Evolutionary conservation across 2,888 invertebrate genomes (phyloP).

Genomic region (Hydrotaea cyrtoneurina): DNA sequence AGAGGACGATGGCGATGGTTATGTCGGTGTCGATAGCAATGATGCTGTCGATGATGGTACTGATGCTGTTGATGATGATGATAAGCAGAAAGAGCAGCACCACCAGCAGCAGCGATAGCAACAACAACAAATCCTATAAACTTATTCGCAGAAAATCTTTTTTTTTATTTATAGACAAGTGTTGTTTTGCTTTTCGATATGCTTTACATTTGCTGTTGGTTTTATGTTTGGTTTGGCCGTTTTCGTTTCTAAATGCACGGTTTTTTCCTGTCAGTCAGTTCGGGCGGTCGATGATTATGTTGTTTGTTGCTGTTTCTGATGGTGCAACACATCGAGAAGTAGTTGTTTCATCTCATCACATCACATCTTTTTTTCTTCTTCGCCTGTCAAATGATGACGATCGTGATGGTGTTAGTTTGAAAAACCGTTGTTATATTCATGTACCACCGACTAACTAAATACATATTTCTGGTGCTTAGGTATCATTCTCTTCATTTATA

Average conservation of each 20-base stretch:
- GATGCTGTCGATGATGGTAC: neutral
- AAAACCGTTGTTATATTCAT: too few species aligned
- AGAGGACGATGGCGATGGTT: neutral
- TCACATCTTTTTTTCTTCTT: neutral
- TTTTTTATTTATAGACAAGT: constrained; percentile 13
- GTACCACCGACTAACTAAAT: too few species aligned
- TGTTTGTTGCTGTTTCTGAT: neutral
- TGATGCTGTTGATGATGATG: neutral
- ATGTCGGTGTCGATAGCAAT: neutral
- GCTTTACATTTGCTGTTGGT: neutral
- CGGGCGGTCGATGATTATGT: neutral
- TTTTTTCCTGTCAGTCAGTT: neutral
- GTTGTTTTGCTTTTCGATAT: constrained; percentile 12
- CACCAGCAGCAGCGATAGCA: neutral
- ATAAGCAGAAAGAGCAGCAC: neutral
- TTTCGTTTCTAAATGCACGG: neutral
- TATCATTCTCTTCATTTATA: too few species aligned
- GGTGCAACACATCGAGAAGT: neutral
- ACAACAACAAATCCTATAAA: neutral
- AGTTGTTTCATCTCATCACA: neutral
- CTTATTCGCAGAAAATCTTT: neutral
- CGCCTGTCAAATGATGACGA: neutral
- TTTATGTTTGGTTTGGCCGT: neutral
- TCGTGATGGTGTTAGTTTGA: neutral
- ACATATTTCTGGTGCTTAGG: too few species aligned